Base-by-base conservation (phyloP, 1,140 invertebrate genomes). In the Neodiprion lecontei region DNA sequence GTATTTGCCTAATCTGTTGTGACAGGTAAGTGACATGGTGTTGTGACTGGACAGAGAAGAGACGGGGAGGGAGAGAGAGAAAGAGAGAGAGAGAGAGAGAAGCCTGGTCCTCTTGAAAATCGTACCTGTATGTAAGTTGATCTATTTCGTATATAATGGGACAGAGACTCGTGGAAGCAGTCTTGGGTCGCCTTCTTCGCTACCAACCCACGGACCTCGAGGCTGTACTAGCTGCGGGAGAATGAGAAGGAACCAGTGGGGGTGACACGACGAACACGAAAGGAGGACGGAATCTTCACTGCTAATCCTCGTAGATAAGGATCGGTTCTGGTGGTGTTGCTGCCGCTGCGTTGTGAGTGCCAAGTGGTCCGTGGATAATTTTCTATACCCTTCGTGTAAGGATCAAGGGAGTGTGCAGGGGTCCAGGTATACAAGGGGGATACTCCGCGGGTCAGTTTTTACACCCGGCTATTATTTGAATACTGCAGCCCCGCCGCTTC, bases 11-110 rank as follows among this genome's bases (percentile, higher is more conserved):
- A 82, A 83, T 83, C 81, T 77, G 77, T 77, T 83, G 82, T 82
- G 81, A 83, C 81, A 81, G 78, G 73, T 72, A 83, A 81, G 82
- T 81, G 81, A 82, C 80, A 82, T 74, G 78, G 75, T 83, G 81
- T 83, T 83, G 81, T 83, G 81, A 83, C 81, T 81, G 75, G 69
- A 23, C 73, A 40, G 28, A 40, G 28, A 40, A 3, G 28, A 21
- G 17, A 21, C 17, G 17, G 50, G 50, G 10, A 53, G n/a, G 50
- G 50, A 53, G 50, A n/a, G 50, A 53, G n/a, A 53, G n/a, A 1
- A 1, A 53, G n/a, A 53, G 17, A 21, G 17, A 40, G 28, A 40
- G 28, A 40, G 28, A 40, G 28, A 2, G 28, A 40, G 28, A 5
- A 40, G 28, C 28, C 5, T 40, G 2, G 28, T 40, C 28, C 28